phyloP scores from a whole-genome alignment of 2,888 invertebrate genomes.

The Dexiosoma caninum region DNA sequence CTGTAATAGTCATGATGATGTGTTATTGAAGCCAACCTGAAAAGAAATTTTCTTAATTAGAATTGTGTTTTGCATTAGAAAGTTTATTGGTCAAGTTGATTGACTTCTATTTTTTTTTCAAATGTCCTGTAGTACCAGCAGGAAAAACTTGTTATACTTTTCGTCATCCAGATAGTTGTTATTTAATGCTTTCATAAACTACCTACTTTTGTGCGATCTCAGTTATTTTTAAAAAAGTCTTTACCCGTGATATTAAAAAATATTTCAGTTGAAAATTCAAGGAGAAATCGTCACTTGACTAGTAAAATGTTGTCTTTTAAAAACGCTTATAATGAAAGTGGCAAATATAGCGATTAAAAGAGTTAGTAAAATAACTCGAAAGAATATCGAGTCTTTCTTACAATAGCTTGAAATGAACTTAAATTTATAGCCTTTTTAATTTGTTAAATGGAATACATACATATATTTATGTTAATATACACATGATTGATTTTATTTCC shows the following conservation, averaged over 20 bases:
- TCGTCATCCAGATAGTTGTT: not conserved
- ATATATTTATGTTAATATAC: too few species aligned
- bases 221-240: not conserved
- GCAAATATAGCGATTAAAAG: not conserved
- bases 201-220: not conserved
- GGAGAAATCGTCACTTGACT: conserved; percentile 19
- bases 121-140: not conserved
- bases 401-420: too few species aligned
- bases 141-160: conserved; percentile 23
- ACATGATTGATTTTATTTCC: too few species aligned
- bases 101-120: not conserved
- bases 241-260: not conserved
- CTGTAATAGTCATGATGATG: conserved; percentile 36
- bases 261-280: not conserved
- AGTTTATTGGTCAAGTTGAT: conserved; percentile 21
- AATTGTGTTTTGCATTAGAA: not conserved
- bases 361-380: too few species aligned
- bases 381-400: too few species aligned
- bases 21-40: not conserved
- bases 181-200: not conserved
- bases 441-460: too few species aligned
- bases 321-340: not conserved
- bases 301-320: not conserved
- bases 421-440: too few species aligned
- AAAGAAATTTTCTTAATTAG: conserved; percentile 12